These are phyloP conservation scores for Poeciliopsis retropinna DNA, from an alignment of 2,113 vertebrate species.

Conservation along the genomic window DNA sequence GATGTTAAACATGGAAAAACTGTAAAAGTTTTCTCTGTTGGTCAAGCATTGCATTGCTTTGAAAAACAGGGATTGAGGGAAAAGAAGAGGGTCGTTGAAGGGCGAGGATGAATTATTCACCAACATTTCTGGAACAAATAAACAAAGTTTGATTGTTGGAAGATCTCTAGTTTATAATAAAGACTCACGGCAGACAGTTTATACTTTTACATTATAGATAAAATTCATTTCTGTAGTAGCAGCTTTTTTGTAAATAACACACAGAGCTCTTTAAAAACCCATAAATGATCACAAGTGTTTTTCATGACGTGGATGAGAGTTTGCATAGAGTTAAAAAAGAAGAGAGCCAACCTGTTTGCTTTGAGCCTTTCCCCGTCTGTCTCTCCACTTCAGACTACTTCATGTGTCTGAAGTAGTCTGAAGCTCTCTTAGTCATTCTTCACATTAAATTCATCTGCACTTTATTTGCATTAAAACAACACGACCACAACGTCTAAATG, in stretches of 20 bases:
- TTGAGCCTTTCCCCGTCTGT: background rate
- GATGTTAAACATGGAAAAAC: background rate
- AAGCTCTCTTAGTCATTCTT: too few species aligned
- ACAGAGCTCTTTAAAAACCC: background rate
- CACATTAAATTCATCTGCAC: too few species aligned
- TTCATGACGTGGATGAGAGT: background rate
- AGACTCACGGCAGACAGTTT: background rate
- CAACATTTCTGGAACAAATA: background rate
- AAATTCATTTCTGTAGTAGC: too few species aligned
- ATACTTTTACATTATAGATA: too few species aligned
- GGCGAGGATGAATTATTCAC: background rate
- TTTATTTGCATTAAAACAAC: too few species aligned
- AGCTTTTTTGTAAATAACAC: background rate
- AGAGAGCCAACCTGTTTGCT: background rate
- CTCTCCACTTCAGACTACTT: too few species aligned
- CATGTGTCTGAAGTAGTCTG: too few species aligned
- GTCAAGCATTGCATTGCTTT: background rate
- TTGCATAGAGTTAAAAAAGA: background rate
- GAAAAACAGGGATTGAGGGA: fast-evolving
- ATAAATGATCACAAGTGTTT: background rate
- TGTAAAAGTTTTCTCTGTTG: background rate
- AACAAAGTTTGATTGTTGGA: too few species aligned
- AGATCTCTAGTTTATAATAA: background rate
- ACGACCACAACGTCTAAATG: too few species aligned
- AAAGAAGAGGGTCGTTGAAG: too few species aligned